Base-by-base conservation (phyloP, 2,888 invertebrate species). In the Pherbina coryleti region DNA sequence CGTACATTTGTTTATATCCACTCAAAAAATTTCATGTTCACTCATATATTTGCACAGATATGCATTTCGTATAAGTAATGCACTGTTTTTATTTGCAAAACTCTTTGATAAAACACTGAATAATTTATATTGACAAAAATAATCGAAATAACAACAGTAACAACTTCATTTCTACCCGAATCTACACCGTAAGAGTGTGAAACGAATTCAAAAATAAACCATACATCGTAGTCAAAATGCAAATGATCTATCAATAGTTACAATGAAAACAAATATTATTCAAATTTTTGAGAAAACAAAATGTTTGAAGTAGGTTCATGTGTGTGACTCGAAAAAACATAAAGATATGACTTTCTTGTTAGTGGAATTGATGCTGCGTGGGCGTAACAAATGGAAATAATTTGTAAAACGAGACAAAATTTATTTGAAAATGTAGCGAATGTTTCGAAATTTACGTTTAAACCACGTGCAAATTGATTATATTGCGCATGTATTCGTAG, bases 21-120 rank as follows among this genome's bases (percentile, higher is more conserved):
- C 14, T 44, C 3, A 11, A 44, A 37, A 44, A 44, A 44, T 44
- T 44, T 11, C n/a, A 44, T 44, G 14, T 44, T 11, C 44, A 44
- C 44, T 44, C 44, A 44, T 44, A 11, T 44, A 44, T 44, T 44
- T 44, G 44, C 44, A 44, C 44, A 44, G 14, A 14, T 11, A 64
- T 64, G 64, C 37, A 69, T 51, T 69, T 69, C 51, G n/a, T 69
- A 25, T 51, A 25, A 51, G 28, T 51, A 34, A 44, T 44, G 44
- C 34, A 44, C 1, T 17, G n/a, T 34, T 34, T 34, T n/a, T 31
- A 5, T 69, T 69, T 69, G 28, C 17, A 22, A n/a, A 49, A 28
- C 25, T 51, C 25, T 67, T 44, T 37, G 49, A 11, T 44, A 44
- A 19, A 67, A 67, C 67, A 67, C 67, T 67, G 49, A 34, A 67